Evolutionary conservation across 2,797 vertebrate species (phyloP), one percentile per base, ranked within the genome.

Genomic region (Clamator glandarius): DNA sequence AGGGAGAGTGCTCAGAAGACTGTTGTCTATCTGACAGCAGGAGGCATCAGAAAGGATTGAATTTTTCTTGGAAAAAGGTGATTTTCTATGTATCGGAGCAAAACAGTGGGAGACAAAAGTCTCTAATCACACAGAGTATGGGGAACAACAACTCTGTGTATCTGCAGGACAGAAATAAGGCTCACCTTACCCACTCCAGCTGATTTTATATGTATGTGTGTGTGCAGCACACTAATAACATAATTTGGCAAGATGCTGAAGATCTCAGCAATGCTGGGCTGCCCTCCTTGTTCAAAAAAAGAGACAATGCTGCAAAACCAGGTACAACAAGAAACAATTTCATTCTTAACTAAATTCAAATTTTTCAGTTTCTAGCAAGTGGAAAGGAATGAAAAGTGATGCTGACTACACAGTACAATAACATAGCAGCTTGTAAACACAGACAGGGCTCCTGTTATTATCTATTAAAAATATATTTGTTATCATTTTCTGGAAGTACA

Each of bases 61-160:
- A 35, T 93, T 93, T 95, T 91, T 85, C 91, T 74, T 90, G 69
- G 90, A 87, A 93, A 93, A 91, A 87, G 84, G 73, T 87, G 84
- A 75, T 92, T 95, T 80, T 95, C 46, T 63, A 46, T 85, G 63
- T 77, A 41, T 61, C 0, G 18, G 75, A 92, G 80, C 66, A 92
- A 76, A 92, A 55, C 46, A 94, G 75, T 57, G 66, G 89, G 79
- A 75, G 42, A 72, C 67, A 89, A 91, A 87, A 92, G 36, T 72
- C 91, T 91, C 70, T 84, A 74, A 94, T 84, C 50, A 82, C 39
- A 82, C 8, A 21, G 76, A 82, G 68, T 20, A 57, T 13, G 67
- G 46, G 52, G 69, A 94, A 77, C 35, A 84, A 86, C 73, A 66
- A 81, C 33, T 42, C 82, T 89, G 70, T 89, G 69, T 73, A 57